phyloP scores from a whole-genome alignment of 2,113 vertebrate genomes.

The Centropus unirufus region DNA sequence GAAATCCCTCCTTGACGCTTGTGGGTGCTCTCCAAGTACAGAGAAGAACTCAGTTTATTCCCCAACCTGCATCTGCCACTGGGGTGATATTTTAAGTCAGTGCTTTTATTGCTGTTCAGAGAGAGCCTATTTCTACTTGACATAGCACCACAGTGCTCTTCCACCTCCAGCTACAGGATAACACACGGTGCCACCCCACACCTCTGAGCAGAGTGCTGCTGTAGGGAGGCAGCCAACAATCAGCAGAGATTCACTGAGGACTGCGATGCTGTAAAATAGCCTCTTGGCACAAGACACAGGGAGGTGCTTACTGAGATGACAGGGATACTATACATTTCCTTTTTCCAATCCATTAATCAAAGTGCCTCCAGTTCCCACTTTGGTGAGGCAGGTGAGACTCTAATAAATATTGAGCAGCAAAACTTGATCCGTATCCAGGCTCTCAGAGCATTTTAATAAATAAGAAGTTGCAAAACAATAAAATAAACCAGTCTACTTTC shows the following conservation, averaged over 20 bases:
- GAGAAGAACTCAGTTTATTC: constrained; percentile 21
- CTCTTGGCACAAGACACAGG: constrained; percentile 61
- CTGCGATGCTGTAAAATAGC: constrained; percentile 60
- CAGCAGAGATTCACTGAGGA: constrained; percentile 56
- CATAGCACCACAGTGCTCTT: background rate
- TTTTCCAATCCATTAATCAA: constrained; percentile 67
- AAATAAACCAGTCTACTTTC: background rate
- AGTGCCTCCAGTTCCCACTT: constrained; percentile 33
- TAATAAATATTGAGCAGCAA: constrained; percentile 68
- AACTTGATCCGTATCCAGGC: constrained; percentile 62
- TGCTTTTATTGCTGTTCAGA: constrained; percentile 26
- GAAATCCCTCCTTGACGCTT: background rate
- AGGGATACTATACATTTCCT: constrained; percentile 62
- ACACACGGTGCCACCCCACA: constrained; percentile 14
- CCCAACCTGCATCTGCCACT: background rate
- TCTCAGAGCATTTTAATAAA: constrained; percentile 65
- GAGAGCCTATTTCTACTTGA: constrained; percentile 40
- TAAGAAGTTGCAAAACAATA: constrained; percentile 54
- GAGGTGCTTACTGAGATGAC: constrained; percentile 59
- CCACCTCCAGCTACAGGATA: constrained; percentile 7
- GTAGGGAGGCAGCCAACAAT: constrained; percentile 52
- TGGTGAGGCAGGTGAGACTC: constrained; percentile 34
- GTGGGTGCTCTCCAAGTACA: background rate
- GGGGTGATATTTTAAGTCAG: constrained; percentile 32
- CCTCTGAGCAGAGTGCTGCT: background rate